Evolutionary conservation across 2,797 vertebrate species (phyloP).

Genomic region (Coluber constrictor): DNA sequence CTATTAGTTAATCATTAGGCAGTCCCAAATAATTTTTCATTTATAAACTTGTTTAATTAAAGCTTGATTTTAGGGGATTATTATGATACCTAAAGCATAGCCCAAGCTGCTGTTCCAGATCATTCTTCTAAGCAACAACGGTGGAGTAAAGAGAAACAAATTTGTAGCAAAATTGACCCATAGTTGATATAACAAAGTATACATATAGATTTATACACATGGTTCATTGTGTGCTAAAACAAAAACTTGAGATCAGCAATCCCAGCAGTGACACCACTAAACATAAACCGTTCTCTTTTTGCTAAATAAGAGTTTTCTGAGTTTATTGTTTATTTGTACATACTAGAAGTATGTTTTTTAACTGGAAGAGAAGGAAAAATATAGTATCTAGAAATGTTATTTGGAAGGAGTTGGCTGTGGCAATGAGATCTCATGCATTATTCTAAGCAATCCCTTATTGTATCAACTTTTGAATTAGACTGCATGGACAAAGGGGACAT

Average conservation of each 20-base stretch:
- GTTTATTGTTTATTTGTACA: not conserved
- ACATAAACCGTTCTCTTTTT: constrained; percentile 27
- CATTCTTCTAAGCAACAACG: not conserved
- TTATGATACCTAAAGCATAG: not conserved
- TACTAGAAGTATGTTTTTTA: not conserved
- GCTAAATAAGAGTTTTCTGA: not conserved
- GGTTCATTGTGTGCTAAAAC: constrained; percentile 4
- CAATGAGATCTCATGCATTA: constrained; percentile 36
- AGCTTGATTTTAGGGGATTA: not conserved
- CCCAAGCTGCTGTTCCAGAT: not conserved
- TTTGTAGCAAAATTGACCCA: not conserved
- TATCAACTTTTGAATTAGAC: constrained; percentile 57
- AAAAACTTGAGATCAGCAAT: not conserved
- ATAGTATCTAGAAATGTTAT: constrained; percentile 18
- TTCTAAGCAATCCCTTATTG: constrained; percentile 15
- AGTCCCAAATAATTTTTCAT: not conserved
- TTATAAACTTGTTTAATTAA: not conserved
- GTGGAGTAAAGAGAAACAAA: not conserved
- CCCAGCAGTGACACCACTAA: not conserved
- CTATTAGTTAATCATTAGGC: not conserved
- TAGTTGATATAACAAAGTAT: not conserved
- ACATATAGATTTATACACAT: not conserved
- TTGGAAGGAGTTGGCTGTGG: constrained; percentile 41
- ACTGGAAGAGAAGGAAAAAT: not conserved
- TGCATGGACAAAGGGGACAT: constrained; percentile 18